Evolutionary conservation across 2,797 vertebrate species (phyloP), one percentile per base, ranked within the genome.

Genomic region (Philypnodon macrostomus): DNA sequence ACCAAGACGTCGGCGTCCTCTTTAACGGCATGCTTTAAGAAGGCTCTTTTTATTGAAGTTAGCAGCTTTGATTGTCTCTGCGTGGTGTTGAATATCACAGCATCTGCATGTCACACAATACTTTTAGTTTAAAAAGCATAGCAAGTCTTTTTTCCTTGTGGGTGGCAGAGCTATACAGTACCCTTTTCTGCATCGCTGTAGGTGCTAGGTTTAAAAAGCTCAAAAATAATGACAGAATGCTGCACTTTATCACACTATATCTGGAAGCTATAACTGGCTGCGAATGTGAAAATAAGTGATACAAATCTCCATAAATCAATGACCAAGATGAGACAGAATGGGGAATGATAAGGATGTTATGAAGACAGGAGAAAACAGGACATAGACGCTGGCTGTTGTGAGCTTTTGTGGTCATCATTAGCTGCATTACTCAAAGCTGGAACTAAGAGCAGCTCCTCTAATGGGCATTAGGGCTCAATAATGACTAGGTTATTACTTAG

Each of bases 381-480:
- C 39, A 69, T 33, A 0, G 16, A 67, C 47, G 33, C 47, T 66
- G 2, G 2, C 38, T 44, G 41, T 47, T 61, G 47, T 12, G 63
- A 67, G 57, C 30, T 38, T 74, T 75, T 38, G 36, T 67, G 68
- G 69, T 74, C 70, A 70, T 47, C 59, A 67, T 62, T 50, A 68
- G 67, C 61, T 38, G 63, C 60, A 66, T 53, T 64, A 53, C 33
- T 2, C 61, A 73, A 57, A 37, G 42, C 58, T 75, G 54, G 61
- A 71, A 73, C 63, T 44, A 55, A 75, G 64, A 84, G 55, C 53
- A 63, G 67, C 67, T 77, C 42, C 81, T n/a, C n/a, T 83, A 86
- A 87, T 85, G 78, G 84, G 75, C 80, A 80, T 76, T 73, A 78
- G 59, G 63, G 66, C 82, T 85, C 84, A 88, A 85, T 88, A 90